Conservation (phyloP, 2,113 vertebrate genomes). For the Drymodes brunneopygia region DNA sequence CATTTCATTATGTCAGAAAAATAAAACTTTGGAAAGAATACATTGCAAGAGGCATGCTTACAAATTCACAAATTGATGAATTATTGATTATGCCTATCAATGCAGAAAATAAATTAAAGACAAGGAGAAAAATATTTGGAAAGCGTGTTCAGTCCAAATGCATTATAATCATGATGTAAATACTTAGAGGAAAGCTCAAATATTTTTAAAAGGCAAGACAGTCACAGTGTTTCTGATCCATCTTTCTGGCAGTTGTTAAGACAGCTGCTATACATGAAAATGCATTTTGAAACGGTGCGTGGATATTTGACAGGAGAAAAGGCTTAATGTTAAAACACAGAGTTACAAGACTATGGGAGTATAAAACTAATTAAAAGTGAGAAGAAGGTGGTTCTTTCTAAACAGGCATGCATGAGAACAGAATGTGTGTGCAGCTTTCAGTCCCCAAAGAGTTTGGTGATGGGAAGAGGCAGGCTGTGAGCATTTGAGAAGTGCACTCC, state of each 20-base stretch:
- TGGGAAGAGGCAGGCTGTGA: not conserved
- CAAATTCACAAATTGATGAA: slow-evolving; percentile 33
- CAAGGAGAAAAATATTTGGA: not conserved
- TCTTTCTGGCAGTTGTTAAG: not conserved
- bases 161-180: not conserved
- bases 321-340: not conserved
- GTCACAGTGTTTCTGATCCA: not conserved
- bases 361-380: not conserved
- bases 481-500: not conserved
- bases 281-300: not conserved
- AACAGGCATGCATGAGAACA: not conserved
- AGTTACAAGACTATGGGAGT: not conserved
- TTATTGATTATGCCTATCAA: slow-evolving; percentile 34
- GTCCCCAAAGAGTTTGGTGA: not conserved
- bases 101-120: slow-evolving; percentile 40
- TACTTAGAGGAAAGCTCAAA: not conserved
- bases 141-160: not conserved
- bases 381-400: not conserved
- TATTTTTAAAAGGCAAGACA: not conserved
- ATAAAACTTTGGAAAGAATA: slow-evolving; percentile 11
- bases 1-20: not conserved
- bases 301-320: not conserved
- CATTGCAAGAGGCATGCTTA: not conserved
- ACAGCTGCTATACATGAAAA: slow-evolving; percentile 39
- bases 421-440: not conserved